Evolutionary conservation across 2,888 invertebrate species (phyloP), one percentile per base, ranked within the genome.

Genomic region (Agrochola macilenta): DNA sequence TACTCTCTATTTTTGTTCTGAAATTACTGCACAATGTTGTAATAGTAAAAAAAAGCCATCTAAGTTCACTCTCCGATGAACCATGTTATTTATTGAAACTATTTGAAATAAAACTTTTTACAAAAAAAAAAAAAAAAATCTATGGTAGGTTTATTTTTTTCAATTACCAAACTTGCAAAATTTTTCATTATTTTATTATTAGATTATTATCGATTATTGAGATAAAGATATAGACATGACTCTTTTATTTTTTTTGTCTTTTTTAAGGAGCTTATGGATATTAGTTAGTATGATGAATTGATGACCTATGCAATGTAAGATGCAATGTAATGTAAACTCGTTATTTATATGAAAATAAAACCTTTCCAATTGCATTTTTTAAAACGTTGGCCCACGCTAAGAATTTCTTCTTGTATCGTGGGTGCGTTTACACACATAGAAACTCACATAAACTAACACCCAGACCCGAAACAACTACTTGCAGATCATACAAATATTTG

Each of bases 311-410:
- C 0, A 46, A 49, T 4, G 26, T 46, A n/a, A 30, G 26, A 58
- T 30, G 12, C 20, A 26, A 52, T 14, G 4, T 46, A 12, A 43
- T 58, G 9, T 72, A 54, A 26, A 60, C 26, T 46, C 0, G 57
- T 20, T 61, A 52, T 43, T 43, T 14, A 52, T 9, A 60, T n/a
- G 23, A n/a, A 2, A 65, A 20, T 49, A 65, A 26, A 61, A 61
- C 7, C 14, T 68, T 74, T 71, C 57, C 35, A 12, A 74, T 70
- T 46, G n/a, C 52, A 57, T 76, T n/a, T n/a, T n/a, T n/a, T n/a
- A n/a, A n/a, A n/a, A n/a, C n/a, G n/a, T n/a, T n/a, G n/a, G n/a
- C n/a, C n/a, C n/a, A n/a, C n/a, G n/a, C n/a, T n/a, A n/a, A n/a
- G n/a, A n/a, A n/a, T n/a, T n/a, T n/a, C n/a, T n/a, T n/a, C n/a